A percentile compares a stretch with the other conserved stretches of the same genome.
Conservation (phyloP, 2,113 vertebrate species). For the human region GRCh38 chr5:50864501-50865000, state of each 20-base stretch:
- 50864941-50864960: conserved; percentile 56
- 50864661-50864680: neutral
- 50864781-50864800: neutral
- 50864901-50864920: neutral
- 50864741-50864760: neutral
- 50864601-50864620: neutral
- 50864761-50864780: neutral
- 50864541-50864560: neutral
- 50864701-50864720: neutral
- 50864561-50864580: neutral
- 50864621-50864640: neutral
- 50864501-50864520: neutral
- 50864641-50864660: neutral
- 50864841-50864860: neutral
- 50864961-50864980: neutral
- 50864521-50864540: neutral
- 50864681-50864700: neutral
- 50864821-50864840: neutral
- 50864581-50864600: neutral
- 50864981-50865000: conserved; percentile 45
- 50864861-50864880: neutral
- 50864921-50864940: neutral
- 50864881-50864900: neutral
- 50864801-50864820: neutral
- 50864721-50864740: neutral